Evolutionary conservation across 2,113 vertebrate genomes (phyloP), one percentile per base, ranked within the genome.

Genomic region (Lamprologus tigripictilis): DNA sequence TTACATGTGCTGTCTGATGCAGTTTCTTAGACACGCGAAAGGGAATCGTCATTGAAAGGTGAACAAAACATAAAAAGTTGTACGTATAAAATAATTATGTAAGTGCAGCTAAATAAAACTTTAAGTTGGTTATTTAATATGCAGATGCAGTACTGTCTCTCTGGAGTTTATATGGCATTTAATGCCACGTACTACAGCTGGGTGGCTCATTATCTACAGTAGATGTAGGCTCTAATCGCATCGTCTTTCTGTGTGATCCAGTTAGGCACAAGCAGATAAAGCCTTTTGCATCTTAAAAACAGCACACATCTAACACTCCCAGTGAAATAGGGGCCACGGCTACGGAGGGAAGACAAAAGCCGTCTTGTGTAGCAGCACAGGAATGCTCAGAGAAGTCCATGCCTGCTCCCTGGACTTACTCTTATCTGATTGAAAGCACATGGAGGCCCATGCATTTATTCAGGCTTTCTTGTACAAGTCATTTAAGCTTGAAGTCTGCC

Each of bases 341-440:
- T 90, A 88, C 61, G 16, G 57, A 80, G 55, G 54, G 58, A 51
- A 85, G 61, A 94, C 92, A 95, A 96, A 94, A 94, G 85, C 83
- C 2, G 87, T 87, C 91, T 94, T 95, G 93, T 93, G 26, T 14
- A 42, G 87, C 73, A 23, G 71, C 82, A 47, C 11, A 84, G 89
- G 93, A 96, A 95, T 94, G 92, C 85, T 93, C 80, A 84, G 80
- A 28, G 84, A 90, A 88, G 92, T 83, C 85, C 45, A 63, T 83
- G 84, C 88, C 68, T 90, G 84, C 90, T 94, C 84, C 88, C 84
- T 35, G 87, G 89, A 92, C 88, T 92, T 88, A 85, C 87, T 90
- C 89, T 94, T 94, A 96, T 96, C 95, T 94, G 95, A 96, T 93
- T 92, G 87, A 90, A 92, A 91, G 89, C 80, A 83, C 81, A 85